Evolutionary conservation across 2,888 invertebrate genomes (phyloP), one percentile per base, ranked within the genome.

Genomic region (Lithosia quadra): DNA sequence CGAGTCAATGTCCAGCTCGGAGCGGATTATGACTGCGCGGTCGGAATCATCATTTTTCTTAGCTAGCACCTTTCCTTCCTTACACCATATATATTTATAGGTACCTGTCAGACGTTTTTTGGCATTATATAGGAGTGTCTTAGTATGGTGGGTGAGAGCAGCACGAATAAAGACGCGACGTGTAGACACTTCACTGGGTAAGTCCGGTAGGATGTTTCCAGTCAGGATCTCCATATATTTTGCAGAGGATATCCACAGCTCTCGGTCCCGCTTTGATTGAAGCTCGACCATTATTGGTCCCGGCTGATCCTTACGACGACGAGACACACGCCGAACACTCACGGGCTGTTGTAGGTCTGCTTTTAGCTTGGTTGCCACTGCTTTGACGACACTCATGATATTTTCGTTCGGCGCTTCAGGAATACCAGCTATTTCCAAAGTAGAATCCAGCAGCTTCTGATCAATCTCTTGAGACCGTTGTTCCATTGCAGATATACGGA

Each of bases 211-310:
- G 13, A 83, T 10, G 1, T 28, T 21, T 33, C 78, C 78, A 7
- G 72, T 72, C 0, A 79, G 78, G 24, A 81, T 63, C 39, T 66
- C n/a, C 65, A 69, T 75, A 33, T 74, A 64, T 56, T 69, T 82
- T 11, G 76, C 68, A 24, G 75, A 73, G 66, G n/a, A n/a, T n/a
- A n/a, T n/a, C n/a, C n/a, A n/a, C n/a, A n/a, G n/a, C n/a, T n/a
- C n/a, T n/a, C n/a, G 77, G 2, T 67, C 67, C 3, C 39, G 11
- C 34, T 74, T 76, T 0, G 76, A 65, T 34, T 78, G 78, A 67
- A 81, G 33, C 15, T 78, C 76, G 0, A 83, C 69, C 0, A 79
- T 60, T 9, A 82, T 75, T 7, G 67, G 60, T 8, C 77, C 75
- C 0, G 79, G 77, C 53, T 77, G 76, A 10, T 78, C 75, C n/a